phyloP scores from a whole-genome alignment of 2,888 invertebrate species.

The Zaprionus obscuricornis region DNA sequence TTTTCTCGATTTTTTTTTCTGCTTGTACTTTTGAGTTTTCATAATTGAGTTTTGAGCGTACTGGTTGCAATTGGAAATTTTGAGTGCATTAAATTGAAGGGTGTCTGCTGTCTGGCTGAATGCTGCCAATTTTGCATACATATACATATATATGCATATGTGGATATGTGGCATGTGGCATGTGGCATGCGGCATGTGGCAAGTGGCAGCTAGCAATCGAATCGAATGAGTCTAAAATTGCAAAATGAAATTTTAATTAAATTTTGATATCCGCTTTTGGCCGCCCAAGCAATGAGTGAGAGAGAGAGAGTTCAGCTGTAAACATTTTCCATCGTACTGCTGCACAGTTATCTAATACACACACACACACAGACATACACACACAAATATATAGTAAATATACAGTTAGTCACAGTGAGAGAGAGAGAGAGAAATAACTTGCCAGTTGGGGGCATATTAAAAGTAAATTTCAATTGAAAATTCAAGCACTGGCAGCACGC shows the following conservation, averaged over 20 bases:
- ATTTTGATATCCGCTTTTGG: conserved; percentile 69
- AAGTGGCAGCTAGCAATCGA: conserved; percentile 2
- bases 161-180: conserved; percentile 7
- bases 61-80: conserved; percentile 34
- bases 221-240: conserved; percentile 51
- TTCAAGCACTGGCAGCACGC: conserved; percentile 48
- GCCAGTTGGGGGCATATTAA: conserved; percentile 62
- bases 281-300: conserved; percentile 49
- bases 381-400: no score
- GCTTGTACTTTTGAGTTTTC: conserved; percentile 55
- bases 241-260: conserved; percentile 78
- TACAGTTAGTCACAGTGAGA: no score
- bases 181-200: background rate
- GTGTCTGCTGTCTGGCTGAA: conserved; percentile 15
- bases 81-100: conserved; percentile 48
- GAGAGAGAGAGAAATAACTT: background rate
- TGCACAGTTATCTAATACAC: conserved; percentile 34
- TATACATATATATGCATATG: conserved; percentile 2
- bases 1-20: conserved; percentile 12
- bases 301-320: conserved; percentile 53
- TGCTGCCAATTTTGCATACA: conserved; percentile 35
- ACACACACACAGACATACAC: conserved; percentile 3
- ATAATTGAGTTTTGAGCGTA: conserved; percentile 70
- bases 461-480: conserved; percentile 73
- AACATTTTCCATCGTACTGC: conserved; percentile 40